These are phyloP conservation scores for Bellardia bayeri DNA, from an alignment of 2,888 invertebrate genomes.

Conservation along the genomic window DNA sequence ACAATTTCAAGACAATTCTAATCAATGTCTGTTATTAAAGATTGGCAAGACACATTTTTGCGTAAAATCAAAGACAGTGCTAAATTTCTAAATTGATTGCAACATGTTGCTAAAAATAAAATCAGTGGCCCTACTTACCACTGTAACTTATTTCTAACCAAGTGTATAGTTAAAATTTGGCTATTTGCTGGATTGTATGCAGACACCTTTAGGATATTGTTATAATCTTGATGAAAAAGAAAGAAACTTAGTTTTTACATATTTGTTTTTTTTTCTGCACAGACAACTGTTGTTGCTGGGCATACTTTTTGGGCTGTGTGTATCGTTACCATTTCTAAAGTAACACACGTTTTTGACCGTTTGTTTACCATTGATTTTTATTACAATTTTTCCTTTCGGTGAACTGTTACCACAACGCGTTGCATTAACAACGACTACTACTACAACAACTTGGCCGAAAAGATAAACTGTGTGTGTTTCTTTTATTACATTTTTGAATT, in stretches of 20 bases:
- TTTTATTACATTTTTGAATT: slow-evolving; percentile 7
- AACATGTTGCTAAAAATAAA: neutral
- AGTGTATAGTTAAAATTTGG: slow-evolving; percentile 35
- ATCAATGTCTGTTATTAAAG: no score
- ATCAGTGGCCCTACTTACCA: neutral
- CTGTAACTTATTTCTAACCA: neutral
- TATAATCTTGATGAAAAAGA: slow-evolving; percentile 69
- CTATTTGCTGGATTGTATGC: slow-evolving; percentile 39
- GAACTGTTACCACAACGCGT: slow-evolving; percentile 45
- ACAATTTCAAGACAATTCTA: no score
- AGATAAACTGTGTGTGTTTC: slow-evolving; percentile 58
- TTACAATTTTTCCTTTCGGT: slow-evolving; percentile 43
- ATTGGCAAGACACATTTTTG: no score
- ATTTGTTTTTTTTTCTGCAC: slow-evolving; percentile 29
- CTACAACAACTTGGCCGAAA: slow-evolving; percentile 26
- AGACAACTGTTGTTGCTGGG: neutral
- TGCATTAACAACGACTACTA: slow-evolving; percentile 31
- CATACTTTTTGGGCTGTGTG: neutral
- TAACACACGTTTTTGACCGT: slow-evolving; percentile 74
- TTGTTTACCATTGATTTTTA: slow-evolving; percentile 65
- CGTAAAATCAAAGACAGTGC: no score
- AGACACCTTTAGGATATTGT: slow-evolving; percentile 72
- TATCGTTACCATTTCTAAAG: slow-evolving; percentile 70
- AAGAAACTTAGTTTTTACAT: slow-evolving; percentile 61
- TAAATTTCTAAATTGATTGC: neutral